Conservation (phyloP, 2,113 vertebrate genomes). For the Drymodes brunneopygia region DNA sequence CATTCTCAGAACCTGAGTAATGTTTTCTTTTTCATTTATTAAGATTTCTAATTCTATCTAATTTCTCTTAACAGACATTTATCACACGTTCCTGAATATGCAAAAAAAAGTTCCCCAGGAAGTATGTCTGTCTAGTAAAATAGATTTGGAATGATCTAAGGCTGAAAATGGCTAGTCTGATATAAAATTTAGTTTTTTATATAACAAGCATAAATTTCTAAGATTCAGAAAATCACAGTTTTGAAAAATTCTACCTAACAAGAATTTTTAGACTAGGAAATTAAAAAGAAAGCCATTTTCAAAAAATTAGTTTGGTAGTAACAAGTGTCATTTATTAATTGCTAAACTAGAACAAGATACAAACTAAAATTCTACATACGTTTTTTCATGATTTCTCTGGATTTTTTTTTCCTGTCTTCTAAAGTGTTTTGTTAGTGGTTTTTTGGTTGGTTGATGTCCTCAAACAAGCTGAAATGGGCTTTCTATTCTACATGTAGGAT, state of each 20-base stretch:
- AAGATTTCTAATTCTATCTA: not conserved
- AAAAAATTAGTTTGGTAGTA: not conserved
- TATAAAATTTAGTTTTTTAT: not conserved
- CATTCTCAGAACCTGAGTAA: not conserved
- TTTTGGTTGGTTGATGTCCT: fast-evolving
- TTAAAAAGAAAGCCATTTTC: not conserved
- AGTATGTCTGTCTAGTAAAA: not conserved
- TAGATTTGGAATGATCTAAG: not conserved
- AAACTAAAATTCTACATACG: not conserved
- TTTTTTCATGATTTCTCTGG: not conserved
- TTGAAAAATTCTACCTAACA: not conserved
- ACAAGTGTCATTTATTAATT: not conserved
- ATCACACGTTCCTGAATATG: not conserved
- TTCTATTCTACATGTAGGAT: not conserved
- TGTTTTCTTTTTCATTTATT: not conserved
- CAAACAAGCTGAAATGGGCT: not conserved
- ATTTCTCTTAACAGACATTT: not conserved
- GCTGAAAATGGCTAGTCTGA: not conserved
- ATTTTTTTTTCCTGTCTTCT: not conserved
- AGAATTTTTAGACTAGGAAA: not conserved
- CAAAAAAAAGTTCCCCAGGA: not conserved
- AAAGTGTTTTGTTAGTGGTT: fast-evolving
- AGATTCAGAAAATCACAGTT: not conserved
- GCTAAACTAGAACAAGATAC: not conserved
- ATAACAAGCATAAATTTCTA: not conserved